A percentile compares a stretch with the other conserved stretches of the same genome.
Conservation (phyloP, 2,113 vertebrate species). For the Pachycephala philippinensis region DNA sequence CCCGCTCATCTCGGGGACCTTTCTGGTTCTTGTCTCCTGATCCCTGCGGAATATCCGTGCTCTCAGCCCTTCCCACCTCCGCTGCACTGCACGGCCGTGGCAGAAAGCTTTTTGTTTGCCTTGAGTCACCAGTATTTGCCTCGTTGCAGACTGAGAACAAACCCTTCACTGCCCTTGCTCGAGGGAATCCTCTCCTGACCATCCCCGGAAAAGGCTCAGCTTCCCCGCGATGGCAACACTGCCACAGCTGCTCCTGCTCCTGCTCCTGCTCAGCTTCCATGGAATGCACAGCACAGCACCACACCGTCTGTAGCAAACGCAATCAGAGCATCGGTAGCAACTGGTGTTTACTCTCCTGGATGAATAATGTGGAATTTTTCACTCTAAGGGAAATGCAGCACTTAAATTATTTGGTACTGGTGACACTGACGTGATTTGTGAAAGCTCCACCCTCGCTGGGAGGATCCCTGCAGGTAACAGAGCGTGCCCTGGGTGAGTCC, state of each 20-base stretch:
- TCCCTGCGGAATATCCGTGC: background rate
- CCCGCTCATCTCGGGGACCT: background rate
- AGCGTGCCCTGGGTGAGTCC: background rate
- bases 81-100: background rate
- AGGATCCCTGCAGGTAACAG: background rate
- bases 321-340: background rate
- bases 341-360: background rate
- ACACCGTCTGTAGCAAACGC: background rate
- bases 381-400: background rate
- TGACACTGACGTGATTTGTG: background rate
- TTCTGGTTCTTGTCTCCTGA: background rate
- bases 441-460: background rate
- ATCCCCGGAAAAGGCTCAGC: background rate
- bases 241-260: background rate
- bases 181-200: background rate
- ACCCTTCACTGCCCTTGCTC: background rate
- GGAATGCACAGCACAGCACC: background rate
- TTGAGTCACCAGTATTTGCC: slow-evolving; percentile 19
- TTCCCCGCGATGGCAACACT: fast-evolving
- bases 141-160: background rate
- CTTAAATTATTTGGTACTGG: background rate
- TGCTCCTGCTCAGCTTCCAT: background rate
- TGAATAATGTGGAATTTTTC: background rate
- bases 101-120: background rate
- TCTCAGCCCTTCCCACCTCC: background rate